phyloP scores from a whole-genome alignment of 2,797 vertebrate species.

The Trematomus bernacchii region DNA sequence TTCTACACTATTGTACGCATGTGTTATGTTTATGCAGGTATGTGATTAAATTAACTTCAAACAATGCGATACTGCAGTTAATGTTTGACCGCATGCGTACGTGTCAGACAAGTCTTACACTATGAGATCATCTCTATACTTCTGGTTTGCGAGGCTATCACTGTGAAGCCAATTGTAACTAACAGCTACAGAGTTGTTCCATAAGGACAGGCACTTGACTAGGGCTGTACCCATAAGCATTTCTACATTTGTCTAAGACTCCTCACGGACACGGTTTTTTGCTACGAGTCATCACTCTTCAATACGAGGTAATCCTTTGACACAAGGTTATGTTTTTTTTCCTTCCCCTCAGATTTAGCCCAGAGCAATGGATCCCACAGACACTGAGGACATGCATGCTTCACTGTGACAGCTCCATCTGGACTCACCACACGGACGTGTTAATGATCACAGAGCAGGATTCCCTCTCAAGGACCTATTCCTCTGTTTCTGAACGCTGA shows the following conservation, averaged over 20 bases:
- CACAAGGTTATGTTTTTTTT: constrained; percentile 69
- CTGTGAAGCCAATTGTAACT: constrained; percentile 29
- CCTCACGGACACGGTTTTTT: constrained; percentile 43
- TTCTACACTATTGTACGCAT: not conserved
- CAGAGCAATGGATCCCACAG: constrained; percentile 62
- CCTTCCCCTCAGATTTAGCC: constrained; percentile 49
- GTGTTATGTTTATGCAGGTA: constrained; percentile 2
- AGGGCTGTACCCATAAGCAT: constrained; percentile 20
- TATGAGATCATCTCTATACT: constrained; percentile 19
- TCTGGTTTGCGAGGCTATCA: constrained; percentile 24
- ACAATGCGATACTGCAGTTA: constrained; percentile 21
- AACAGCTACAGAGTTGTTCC: constrained; percentile 27
- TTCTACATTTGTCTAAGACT: constrained; percentile 41
- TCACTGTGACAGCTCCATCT: constrained; percentile 79
- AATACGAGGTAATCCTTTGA: constrained; percentile 60
- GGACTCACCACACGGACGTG: constrained; percentile 61
- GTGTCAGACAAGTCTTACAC: constrained; percentile 26
- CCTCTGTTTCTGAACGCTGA: constrained; percentile 52
- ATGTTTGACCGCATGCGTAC: constrained; percentile 13
- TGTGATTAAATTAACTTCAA: constrained; percentile 18
- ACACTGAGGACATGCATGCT: constrained; percentile 61
- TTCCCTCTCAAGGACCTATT: constrained; percentile 64
- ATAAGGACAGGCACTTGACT: constrained; percentile 11
- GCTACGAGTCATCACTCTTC: constrained; percentile 58
- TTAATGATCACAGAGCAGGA: constrained; percentile 73